phyloP scores from a whole-genome alignment of 2,113 vertebrate genomes.

The Pycnonotus jocosus region DNA sequence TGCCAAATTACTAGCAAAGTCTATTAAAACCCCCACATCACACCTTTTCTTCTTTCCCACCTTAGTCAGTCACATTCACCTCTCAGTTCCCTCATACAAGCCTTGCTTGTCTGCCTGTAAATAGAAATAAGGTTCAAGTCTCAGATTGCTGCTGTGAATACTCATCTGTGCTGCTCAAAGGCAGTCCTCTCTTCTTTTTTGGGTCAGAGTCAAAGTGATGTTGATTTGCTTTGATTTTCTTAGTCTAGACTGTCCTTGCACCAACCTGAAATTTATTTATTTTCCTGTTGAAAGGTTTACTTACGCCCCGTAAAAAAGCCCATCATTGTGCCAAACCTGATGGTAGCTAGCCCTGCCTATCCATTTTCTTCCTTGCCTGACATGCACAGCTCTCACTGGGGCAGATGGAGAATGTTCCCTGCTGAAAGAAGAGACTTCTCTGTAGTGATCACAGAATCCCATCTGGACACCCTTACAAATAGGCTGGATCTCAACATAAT shows the following conservation, averaged over 20 bases:
- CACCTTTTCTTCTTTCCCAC: neutral
- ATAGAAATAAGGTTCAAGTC: constrained; percentile 33
- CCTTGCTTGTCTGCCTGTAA: neutral
- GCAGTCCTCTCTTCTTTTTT: neutral
- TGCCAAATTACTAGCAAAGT: neutral
- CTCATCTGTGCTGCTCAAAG: neutral
- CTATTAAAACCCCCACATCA: neutral
- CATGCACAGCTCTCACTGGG: neutral
- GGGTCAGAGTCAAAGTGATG: constrained; percentile 28
- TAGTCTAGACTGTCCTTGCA: constrained; percentile 5
- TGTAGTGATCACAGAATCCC: neutral
- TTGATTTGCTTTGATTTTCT: constrained; percentile 38
- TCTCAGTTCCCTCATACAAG: neutral
- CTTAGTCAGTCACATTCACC: neutral
- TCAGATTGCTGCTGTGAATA: neutral
- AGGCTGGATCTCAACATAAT: neutral
- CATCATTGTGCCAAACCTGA: neutral
- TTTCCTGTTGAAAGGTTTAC: neutral
- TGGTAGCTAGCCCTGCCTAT: neutral
- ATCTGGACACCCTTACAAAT: neutral
- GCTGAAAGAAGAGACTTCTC: neutral
- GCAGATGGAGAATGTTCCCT: neutral
- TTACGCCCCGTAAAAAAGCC: neutral
- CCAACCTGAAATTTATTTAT: neutral
- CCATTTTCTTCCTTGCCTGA: neutral